Evolutionary conservation across 2,888 invertebrate genomes (phyloP).

Genomic region (Odontocolon sp.): DNA sequence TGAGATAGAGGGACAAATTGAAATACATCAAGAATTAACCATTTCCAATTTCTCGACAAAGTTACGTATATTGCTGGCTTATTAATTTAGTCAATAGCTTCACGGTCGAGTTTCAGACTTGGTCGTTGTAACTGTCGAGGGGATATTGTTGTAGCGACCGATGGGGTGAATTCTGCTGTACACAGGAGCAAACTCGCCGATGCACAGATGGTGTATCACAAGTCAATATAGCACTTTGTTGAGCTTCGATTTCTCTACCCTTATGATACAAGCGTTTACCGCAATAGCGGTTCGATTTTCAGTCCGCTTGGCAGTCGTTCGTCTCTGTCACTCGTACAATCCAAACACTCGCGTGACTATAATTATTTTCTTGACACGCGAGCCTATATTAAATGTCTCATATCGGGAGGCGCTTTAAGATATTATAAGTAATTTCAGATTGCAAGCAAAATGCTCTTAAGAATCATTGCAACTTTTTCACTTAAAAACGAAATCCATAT

Average conservation of each 20-base stretch:
- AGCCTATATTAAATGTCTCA: background rate
- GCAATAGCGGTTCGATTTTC: slow-evolving; percentile 43
- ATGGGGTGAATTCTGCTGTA: slow-evolving; percentile 50
- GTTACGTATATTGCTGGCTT: slow-evolving; percentile 71
- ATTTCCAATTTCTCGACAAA: slow-evolving; percentile 72
- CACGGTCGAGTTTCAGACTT: slow-evolving; percentile 11
- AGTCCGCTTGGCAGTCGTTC: slow-evolving; percentile 10
- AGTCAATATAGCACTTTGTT: slow-evolving; percentile 76
- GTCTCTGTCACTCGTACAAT: no score
- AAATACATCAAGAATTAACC: slow-evolving; percentile 72
- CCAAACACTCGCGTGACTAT: background rate
- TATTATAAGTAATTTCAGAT: no score
- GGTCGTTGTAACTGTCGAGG: slow-evolving; percentile 46
- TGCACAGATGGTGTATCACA: slow-evolving; percentile 77
- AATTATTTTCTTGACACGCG: background rate
- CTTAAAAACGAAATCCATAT: no score
- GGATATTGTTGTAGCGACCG: slow-evolving; percentile 18
- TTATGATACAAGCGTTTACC: slow-evolving; percentile 47
- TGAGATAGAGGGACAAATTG: background rate
- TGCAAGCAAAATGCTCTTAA: no score
- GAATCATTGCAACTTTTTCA: no score
- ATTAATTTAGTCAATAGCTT: slow-evolving; percentile 78
- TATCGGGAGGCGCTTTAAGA: background rate
- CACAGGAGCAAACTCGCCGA: slow-evolving; percentile 42
- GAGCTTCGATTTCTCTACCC: slow-evolving; percentile 63